Evolutionary conservation across 1,140 invertebrate species (phyloP), one percentile per base, ranked within the genome.

Genomic region (Rhysida immarginata): DNA sequence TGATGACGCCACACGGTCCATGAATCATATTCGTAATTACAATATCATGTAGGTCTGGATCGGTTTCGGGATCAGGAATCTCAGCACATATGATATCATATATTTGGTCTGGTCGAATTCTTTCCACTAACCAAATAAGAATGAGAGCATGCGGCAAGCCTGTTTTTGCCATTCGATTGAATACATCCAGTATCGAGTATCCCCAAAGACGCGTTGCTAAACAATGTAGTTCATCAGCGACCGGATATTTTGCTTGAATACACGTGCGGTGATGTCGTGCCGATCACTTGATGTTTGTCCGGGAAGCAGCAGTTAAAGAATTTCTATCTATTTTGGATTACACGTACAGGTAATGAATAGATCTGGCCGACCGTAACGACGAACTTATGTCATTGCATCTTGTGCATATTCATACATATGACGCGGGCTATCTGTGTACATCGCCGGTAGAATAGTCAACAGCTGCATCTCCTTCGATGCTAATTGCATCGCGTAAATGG

Each of bases 1-100:
- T 77, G 0, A 70, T 42, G 26, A 27, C 2, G 26, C 72, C 75
- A 66, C 74, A 78, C 51, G 74, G 75, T 26, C 75, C 74, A 70
- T 78, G 74, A 58, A 76, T 73, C 75, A 76, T 75, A 54, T 71
- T 69, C 20, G 27, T 54, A 0, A 49, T 62, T n/a, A 68, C 56
- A 29, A 58, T 49, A 27, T 56, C 48, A 45, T 52, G 52, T 21
- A 63, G 27, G 24, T 26, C n/a, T 26, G 59, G 55, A 25, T 66
- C 53, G 18, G 16, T 55, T 35, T 24, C 20, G 11, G 41, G 46
- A 59, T 70, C 61, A 2, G 68, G 62, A 23, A 68, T 62, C 49
- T 66, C 61, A 23, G 64, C 54, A 21, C 54, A 29, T 8, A 58
- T 46, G 44, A 46, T 20, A 5, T 46, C 5, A 18, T 46, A 5